These are phyloP conservation scores for Tetragonisca angustula DNA, from an alignment of 2,888 invertebrate genomes.

Conservation along the genomic window DNA sequence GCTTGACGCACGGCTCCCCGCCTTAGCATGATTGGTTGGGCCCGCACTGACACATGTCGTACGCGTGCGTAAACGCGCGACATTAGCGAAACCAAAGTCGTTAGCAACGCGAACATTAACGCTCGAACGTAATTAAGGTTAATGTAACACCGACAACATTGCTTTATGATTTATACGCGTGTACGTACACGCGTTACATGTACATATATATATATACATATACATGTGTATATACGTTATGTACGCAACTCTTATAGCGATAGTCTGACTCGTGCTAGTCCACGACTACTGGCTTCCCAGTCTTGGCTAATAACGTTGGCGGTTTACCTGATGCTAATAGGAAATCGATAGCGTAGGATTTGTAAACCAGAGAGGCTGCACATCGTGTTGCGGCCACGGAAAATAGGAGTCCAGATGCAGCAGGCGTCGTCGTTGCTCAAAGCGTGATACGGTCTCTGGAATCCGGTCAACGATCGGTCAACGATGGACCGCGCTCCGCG, in stretches of 20 bases:
- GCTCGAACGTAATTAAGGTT: constrained; percentile 61
- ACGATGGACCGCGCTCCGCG: constrained; percentile 6
- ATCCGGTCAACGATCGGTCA: constrained; percentile 28
- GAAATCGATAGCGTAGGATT: constrained; percentile 57
- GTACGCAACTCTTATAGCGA: constrained; percentile 26
- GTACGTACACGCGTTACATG: too few relatives aligned
- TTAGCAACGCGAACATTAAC: constrained; percentile 49
- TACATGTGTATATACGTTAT: neutral
- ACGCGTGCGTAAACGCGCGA: constrained; percentile 24
- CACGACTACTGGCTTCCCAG: constrained; percentile 24
- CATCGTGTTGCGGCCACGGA: constrained; percentile 31
- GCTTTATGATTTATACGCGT: constrained; percentile 49
- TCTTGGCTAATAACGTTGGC: constrained; percentile 34
- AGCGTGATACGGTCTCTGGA: constrained; percentile 37
- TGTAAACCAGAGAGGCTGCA: constrained; percentile 33
- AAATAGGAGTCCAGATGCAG: constrained; percentile 38
- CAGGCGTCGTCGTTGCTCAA: constrained; percentile 29
- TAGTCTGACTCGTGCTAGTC: constrained; percentile 21
- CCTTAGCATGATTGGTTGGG: constrained; percentile 28
- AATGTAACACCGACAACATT: constrained; percentile 49
- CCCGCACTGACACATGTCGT: constrained; percentile 49
- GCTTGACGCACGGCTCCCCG: neutral
- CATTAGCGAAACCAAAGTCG: constrained; percentile 44
- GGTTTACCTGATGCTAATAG: constrained; percentile 52
- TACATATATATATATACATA: neutral